Percentiles rank a stretch among this genome's conserved stretches.
phyloP scores from a whole-genome alignment of 2,113 vertebrate species.

The Lophius piscatorius region DNA sequence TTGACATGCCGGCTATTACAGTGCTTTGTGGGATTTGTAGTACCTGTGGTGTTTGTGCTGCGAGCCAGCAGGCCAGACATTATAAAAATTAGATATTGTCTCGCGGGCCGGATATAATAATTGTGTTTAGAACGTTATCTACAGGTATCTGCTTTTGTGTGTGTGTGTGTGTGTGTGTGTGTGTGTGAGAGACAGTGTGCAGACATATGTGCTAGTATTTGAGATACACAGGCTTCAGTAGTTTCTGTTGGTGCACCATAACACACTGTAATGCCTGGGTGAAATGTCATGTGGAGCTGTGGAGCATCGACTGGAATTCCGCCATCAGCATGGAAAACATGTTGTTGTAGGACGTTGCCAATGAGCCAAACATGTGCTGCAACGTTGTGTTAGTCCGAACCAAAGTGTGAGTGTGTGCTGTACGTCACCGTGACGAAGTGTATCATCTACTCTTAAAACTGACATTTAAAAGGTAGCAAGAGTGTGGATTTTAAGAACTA shows the following conservation, averaged over 20 bases:
- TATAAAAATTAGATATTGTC: too few species aligned
- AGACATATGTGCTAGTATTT: neutral
- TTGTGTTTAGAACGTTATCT: too few species aligned
- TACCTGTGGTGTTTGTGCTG: too few species aligned
- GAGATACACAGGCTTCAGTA: neutral
- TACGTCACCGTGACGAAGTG: slow-evolving; percentile 1
- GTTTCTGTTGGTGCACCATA: slow-evolving; percentile 3
- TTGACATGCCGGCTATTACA: too few species aligned
- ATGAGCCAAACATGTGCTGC: slow-evolving; percentile 46
- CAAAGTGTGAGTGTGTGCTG: neutral
- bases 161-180: neutral
- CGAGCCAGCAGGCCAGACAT: too few species aligned
- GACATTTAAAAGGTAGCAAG: neutral
- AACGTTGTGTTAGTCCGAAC: slow-evolving; percentile 3
- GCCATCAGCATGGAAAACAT: slow-evolving; percentile 46
- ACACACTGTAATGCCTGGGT: slow-evolving; percentile 21
- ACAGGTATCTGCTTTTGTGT: neutral
- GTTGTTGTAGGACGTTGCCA: slow-evolving; percentile 45
- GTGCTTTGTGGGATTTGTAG: too few species aligned
- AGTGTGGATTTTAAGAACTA: slow-evolving; percentile 18
- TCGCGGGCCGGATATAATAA: too few species aligned
- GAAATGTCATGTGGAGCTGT: slow-evolving; percentile 44
- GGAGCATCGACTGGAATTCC: slow-evolving; percentile 43
- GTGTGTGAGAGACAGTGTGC: neutral
- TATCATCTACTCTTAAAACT: slow-evolving; percentile 1